Evolutionary conservation across 2,797 vertebrate genomes (phyloP).

Genomic region (Triplophysa yarkandensis): DNA sequence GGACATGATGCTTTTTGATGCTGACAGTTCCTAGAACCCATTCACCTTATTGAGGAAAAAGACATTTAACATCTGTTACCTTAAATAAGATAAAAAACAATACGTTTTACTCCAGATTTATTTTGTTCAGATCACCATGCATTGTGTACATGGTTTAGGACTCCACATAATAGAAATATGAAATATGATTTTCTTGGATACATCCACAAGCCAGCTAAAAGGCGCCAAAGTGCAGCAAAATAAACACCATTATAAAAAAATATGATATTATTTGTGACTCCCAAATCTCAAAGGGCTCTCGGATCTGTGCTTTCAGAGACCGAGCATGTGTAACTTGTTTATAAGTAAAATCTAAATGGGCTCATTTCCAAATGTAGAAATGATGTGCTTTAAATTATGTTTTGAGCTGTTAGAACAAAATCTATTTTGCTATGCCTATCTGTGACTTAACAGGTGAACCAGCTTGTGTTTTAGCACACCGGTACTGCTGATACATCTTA

Average conservation of each 20-base stretch:
- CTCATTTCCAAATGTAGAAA: background rate
- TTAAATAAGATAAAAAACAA: too few species aligned
- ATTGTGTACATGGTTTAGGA: too few species aligned
- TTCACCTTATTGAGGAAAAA: too few species aligned
- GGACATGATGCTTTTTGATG: background rate
- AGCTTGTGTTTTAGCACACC: background rate
- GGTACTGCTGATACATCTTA: background rate
- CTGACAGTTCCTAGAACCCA: background rate
- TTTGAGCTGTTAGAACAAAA: background rate
- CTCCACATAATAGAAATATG: too few species aligned
- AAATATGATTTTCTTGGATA: too few species aligned
- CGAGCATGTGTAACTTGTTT: background rate
- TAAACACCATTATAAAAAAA: background rate
- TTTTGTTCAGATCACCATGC: too few species aligned
- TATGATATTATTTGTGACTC: background rate
- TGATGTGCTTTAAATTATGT: slow-evolving; percentile 5
- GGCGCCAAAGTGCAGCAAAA: background rate
- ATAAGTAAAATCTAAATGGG: background rate
- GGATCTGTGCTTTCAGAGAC: background rate
- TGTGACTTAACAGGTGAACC: background rate
- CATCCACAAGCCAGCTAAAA: background rate
- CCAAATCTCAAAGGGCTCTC: background rate
- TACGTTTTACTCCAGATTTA: too few species aligned
- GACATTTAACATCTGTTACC: too few species aligned
- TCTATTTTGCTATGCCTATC: background rate